A percentile compares a stretch with the other conserved stretches of the same genome.
These are phyloP conservation scores for Mallotus villosus DNA, from an alignment of 2,797 vertebrate genomes.

Conservation along the genomic window DNA sequence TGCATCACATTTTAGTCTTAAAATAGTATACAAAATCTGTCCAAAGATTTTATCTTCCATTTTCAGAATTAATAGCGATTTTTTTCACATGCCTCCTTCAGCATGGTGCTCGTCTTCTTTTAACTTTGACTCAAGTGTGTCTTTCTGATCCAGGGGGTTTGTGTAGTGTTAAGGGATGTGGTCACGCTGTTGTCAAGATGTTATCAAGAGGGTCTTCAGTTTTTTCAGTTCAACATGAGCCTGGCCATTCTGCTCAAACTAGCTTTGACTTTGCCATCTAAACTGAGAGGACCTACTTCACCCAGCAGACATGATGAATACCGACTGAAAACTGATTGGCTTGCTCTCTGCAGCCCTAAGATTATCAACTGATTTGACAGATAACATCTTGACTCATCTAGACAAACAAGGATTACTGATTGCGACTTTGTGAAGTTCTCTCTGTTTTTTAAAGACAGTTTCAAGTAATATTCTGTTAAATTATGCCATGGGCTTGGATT, in stretches of 20 bases:
- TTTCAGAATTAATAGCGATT: background rate
- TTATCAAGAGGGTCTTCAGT: background rate
- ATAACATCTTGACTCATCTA: conserved; percentile 21
- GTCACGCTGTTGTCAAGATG: conserved; percentile 1
- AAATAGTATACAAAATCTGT: background rate
- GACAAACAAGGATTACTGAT: conserved; percentile 47
- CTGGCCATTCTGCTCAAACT: background rate
- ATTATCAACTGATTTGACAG: conserved; percentile 25
- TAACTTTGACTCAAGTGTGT: background rate
- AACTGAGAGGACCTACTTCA: too few relatives aligned
- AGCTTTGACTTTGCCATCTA: too few relatives aligned
- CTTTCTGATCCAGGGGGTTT: background rate
- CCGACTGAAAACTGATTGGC: background rate
- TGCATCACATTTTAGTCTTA: too few relatives aligned
- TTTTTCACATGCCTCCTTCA: too few relatives aligned
- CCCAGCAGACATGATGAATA: too few relatives aligned
- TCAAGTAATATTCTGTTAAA: background rate
- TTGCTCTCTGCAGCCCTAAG: background rate
- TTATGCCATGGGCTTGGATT: background rate
- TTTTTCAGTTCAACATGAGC: background rate
- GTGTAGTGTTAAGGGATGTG: background rate
- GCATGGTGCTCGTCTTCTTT: too few relatives aligned
- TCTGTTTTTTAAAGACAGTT: background rate
- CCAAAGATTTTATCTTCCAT: background rate
- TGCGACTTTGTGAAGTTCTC: conserved; percentile 26